phyloP scores from a whole-genome alignment of 2,113 vertebrate genomes.

The Murina feae region DNA sequence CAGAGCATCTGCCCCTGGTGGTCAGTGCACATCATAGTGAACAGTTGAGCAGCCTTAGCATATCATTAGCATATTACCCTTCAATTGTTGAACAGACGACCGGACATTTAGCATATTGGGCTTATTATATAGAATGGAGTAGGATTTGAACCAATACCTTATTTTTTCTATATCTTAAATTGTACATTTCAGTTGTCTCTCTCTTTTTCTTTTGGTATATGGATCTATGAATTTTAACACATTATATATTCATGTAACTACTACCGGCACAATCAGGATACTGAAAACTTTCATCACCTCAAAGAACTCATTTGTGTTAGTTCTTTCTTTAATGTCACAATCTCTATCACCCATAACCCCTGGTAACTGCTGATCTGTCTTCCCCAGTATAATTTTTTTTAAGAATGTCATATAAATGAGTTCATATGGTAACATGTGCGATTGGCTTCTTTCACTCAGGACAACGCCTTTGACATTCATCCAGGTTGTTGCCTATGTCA shows the following conservation, averaged over 20 bases:
- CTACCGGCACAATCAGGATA: neutral
- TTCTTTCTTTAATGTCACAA: neutral
- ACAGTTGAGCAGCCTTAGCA: too few relatives aligned
- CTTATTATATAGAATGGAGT: neutral
- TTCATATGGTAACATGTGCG: neutral
- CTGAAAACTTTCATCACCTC: neutral
- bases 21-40: too few relatives aligned
- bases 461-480: neutral
- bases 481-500: neutral
- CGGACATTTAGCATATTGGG: too few relatives aligned
- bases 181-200: neutral
- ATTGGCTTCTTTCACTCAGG: neutral
- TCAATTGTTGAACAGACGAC: too few relatives aligned
- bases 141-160: neutral
- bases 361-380: neutral
- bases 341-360: neutral
- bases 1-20: too few relatives aligned
- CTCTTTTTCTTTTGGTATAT: neutral
- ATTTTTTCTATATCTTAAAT: constrained; percentile 24
- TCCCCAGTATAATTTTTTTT: neutral
- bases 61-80: too few relatives aligned
- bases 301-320: neutral
- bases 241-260: neutral
- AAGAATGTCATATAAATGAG: neutral
- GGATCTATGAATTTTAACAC: neutral